Base-by-base conservation (phyloP, 1,140 invertebrate species). In the Ooceraea biroi region DNA sequence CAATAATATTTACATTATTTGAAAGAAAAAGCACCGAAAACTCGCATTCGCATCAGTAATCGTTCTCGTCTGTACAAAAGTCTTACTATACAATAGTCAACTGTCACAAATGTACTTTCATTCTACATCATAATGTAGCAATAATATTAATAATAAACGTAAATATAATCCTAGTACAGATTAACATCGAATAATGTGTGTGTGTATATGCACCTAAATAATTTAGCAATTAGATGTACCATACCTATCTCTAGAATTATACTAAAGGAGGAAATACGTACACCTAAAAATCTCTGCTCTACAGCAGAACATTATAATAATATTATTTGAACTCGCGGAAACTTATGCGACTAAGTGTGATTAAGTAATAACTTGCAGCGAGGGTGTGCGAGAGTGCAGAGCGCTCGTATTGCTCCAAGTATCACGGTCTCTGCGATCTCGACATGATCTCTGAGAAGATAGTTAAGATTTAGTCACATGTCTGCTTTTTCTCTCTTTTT, bases 101-200 rank as follows among this genome's bases (percentile, higher is more conserved):
- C 65, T 85, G 77, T 87, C 78, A 85, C 44, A 85, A 85, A 88
- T 87, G 58, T 88, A 85, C 82, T 73, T 84, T 85, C 65, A 22
- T 48, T 86, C 48, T 83, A 50, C 66, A 76, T 72, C 46, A 41
- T 76, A 66, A 52, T 30, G n/a, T 82, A 88, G 30, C 19, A 58
- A 69, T 74, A 82, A 60, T 85, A 68, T 41, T 77, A 55, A 55
- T 66, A 66, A 65, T 84, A 83, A 66, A 83, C 69, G 61, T 52
- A 25, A 80, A 87, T 84, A 61, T 65, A 85, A 58, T 82, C 14
- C 25, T 57, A 73, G 22, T 41, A 44, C 85, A 76, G 22, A 44
- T 65, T 82, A 82, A 87, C 60, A 68, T 63, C 41, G 36, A 60
- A 72, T 69, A 76, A 85, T 36, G 2, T 36, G 7, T 36, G 36